Evolutionary conservation across 2,888 invertebrate species (phyloP), one percentile per base, ranked within the genome.

Genomic region (Fissipunctia ypsillon): DNA sequence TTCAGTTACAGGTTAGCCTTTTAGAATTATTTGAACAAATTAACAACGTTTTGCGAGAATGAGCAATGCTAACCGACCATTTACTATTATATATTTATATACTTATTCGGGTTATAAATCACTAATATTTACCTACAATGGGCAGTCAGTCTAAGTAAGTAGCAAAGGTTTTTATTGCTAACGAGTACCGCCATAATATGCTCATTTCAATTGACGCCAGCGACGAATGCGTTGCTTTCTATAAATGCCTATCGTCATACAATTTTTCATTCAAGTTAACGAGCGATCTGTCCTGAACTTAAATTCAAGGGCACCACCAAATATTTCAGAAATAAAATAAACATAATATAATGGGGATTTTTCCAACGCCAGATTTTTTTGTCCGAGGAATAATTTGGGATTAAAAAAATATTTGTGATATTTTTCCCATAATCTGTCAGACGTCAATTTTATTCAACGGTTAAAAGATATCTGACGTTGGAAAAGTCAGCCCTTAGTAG

Each of bases 141-240:
- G 31, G 31, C 16, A 22, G 73, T 16, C 25, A 43, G 25, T 31
- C 3, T 9, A 28, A 22, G 25, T 31, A 25, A 50, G 50, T 19
- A n/a, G 28, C 16, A 28, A 38, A 25, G 10, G 43, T 43, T 35
- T 52, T 12, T 73, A 25, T 35, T 54, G 25, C 22, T 16, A 70
- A 54, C 14, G 35, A 74, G 28, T 35, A 5, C 22, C 22, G n/a
- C 25, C 45, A 28, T 38, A 16, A 38, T 35, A 22, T 22, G 54
- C 7, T 43, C 35, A 16, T 38, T 48, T 48, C n/a, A 74, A 56
- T 74, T 25, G 12, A 41, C 31, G 25, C 45, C 38, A 54, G 43
- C 19, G 31, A 50, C 1, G 6, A 25, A 28, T 41, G 48, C 16
- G 41, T 35, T n/a, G 14, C 56, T 52, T 28, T 0, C 28, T 38